phyloP scores from a whole-genome alignment of 2,113 vertebrate species.

The Coptodon bakossiorum region DNA sequence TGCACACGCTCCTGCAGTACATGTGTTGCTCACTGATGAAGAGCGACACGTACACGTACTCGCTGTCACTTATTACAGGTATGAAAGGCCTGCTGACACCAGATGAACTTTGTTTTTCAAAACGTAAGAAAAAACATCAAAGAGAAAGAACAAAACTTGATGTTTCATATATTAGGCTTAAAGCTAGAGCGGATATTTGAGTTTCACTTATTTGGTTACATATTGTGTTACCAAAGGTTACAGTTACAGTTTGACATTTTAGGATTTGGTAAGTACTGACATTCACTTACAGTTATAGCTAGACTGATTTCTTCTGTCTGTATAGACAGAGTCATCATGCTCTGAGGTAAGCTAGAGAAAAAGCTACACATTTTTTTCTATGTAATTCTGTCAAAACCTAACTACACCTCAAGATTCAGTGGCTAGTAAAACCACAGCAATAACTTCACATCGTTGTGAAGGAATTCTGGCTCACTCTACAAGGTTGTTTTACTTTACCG shows the following conservation, averaged over 20 bases:
- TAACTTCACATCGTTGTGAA: neutral
- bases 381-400: neutral
- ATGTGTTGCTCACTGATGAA: neutral
- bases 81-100: neutral
- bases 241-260: neutral
- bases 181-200: neutral
- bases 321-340: neutral
- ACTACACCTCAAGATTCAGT: neutral
- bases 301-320: neutral
- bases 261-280: neutral
- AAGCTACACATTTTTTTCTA: neutral
- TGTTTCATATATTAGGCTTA: neutral
- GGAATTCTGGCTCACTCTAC: neutral
- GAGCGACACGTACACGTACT: neutral
- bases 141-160: neutral
- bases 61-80: neutral
- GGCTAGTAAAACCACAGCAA: neutral
- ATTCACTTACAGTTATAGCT: neutral
- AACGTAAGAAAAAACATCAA: neutral
- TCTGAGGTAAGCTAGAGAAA: neutral
- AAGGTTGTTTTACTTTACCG: neutral
- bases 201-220: neutral
- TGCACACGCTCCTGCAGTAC: neutral
- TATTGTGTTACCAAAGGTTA: neutral
- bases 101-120: neutral